Evolutionary conservation across 2,113 vertebrate genomes (phyloP), one percentile per base, ranked within the genome.

Genomic region (Colinus virginianus): DNA sequence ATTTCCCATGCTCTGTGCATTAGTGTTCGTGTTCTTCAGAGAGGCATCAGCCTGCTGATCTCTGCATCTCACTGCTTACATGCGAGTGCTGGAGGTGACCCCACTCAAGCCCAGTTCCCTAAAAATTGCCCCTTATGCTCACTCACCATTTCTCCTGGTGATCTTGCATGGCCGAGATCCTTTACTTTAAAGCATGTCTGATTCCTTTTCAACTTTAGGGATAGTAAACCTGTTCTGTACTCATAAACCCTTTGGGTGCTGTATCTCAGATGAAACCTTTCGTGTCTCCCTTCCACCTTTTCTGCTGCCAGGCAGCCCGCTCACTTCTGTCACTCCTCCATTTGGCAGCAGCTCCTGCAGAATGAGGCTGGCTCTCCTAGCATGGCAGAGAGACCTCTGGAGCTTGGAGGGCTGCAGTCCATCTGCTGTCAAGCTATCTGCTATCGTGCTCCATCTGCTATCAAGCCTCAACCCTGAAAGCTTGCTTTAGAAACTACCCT

Each of bases 41-140:
- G 69, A 61, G 40, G 21, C 15, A 16, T 28, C 63, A 38, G 1
- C 0, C 0, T 3, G 1, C n/a, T 42, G 8, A 3, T n/a, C n/a
- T n/a, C n/a, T n/a, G 6, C 6, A 4, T 3, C 1, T 36, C 12
- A 18, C 15, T 12, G 7, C n/a, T 82, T 28, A n/a, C 42, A 3
- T 10, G 5, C 36, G 21, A 28, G 28, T 69, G 8, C 83, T 69
- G 1, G 12, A 51, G 46, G 28, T 15, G 15, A 83, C 14, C 12
- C 14, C 5, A 3, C 67, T 45, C 19, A 26, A 30, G 6, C 9
- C 23, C 30, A 9, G n/a, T 22, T 45, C 46, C 46, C 46, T 48
- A 48, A 13, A 21, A 18, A 3, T 46, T 13, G 7, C 34, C 5
- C 7, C 3, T 21, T 58, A 6, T 26, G 8, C 0, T 34, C 49